These are phyloP conservation scores for Zaprionus africanus DNA, from an alignment of 1,140 invertebrate species.

Conservation along the genomic window DNA sequence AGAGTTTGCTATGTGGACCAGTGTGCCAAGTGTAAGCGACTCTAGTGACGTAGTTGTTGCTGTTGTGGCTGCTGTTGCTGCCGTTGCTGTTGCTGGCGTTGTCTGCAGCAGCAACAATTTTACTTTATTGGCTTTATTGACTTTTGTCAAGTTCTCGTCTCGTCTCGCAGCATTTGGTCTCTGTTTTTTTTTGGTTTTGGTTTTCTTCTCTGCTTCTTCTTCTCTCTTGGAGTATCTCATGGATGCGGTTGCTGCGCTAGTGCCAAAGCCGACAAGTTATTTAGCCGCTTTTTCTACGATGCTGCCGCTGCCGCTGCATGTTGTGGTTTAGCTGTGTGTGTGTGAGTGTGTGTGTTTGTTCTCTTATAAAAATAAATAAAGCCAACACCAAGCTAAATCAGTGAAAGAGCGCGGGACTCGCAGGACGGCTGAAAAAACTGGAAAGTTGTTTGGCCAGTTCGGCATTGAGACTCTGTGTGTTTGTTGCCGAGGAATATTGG, in stretches of 20 bases:
- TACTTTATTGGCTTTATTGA: slow-evolving; percentile 82
- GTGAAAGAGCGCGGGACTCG: slow-evolving; percentile 43
- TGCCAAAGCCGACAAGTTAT: slow-evolving; percentile 49
- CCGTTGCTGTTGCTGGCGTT: slow-evolving; percentile 17
- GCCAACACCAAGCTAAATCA: slow-evolving; percentile 68
- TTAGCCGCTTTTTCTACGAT: slow-evolving; percentile 49
- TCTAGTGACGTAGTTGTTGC: slow-evolving; percentile 13
- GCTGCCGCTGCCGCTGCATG: slow-evolving; percentile 12
- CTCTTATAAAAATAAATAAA: slow-evolving; percentile 81
- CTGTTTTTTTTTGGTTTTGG: slow-evolving; percentile 24
- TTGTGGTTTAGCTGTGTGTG: slow-evolving; percentile 21
- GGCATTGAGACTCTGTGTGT: background rate
- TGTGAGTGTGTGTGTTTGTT: slow-evolving; percentile 62
- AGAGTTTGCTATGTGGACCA: slow-evolving; percentile 15
- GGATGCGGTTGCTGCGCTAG: slow-evolving; percentile 56
- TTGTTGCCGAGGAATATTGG: slow-evolving; percentile 25
- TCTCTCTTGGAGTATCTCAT: slow-evolving; percentile 23
- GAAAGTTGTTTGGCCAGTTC: slow-evolving; percentile 80
- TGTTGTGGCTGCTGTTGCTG: slow-evolving; percentile 2
- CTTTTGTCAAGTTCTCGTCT: slow-evolving; percentile 75
- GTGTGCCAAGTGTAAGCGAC: slow-evolving; percentile 13
- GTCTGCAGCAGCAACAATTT: slow-evolving; percentile 52
- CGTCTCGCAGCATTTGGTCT: slow-evolving; percentile 39
- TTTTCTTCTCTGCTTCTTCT: background rate
- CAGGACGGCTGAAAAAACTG: slow-evolving; percentile 53